Conservation (phyloP, 2,113 vertebrate genomes). For the Hyaena hyaena region DNA sequence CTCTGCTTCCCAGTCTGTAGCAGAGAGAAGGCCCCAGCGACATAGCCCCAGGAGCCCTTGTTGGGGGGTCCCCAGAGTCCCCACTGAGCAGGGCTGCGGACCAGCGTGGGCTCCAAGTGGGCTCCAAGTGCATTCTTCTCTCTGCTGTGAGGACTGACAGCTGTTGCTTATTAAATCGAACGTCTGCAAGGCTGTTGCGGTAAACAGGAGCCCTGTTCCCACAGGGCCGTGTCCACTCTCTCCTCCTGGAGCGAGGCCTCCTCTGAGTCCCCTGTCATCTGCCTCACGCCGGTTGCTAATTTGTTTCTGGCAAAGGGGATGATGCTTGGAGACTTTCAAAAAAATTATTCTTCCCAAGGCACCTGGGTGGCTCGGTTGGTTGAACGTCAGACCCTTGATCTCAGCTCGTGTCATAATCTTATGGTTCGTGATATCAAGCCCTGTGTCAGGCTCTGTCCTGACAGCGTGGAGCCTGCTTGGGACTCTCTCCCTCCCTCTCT, state of each 20-base stretch:
- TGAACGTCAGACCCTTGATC: neutral
- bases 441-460: neutral
- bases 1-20: rapidly evolving
- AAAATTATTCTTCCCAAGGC: neutral
- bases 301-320: neutral
- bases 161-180: neutral
- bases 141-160: neutral
- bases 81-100: rapidly evolving
- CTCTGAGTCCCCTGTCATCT: neutral
- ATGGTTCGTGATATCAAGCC: neutral
- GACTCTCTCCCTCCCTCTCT: neutral
- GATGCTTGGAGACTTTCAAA: neutral
- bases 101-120: neutral
- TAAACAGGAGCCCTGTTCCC: neutral
- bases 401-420: neutral
- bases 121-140: neutral
- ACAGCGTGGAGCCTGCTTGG: neutral
- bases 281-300: neutral
- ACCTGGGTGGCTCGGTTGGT: neutral
- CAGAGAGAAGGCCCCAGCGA: neutral
- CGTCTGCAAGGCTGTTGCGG: too few relatives aligned
- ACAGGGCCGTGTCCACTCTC: neutral
- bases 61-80: too few relatives aligned
- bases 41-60: rapidly evolving
- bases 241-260: neutral